Percentiles rank a stretch among this genome's conserved stretches.
phyloP scores from a whole-genome alignment of 1,140 invertebrate genomes.

The Drosophila nigrodunni region DNA sequence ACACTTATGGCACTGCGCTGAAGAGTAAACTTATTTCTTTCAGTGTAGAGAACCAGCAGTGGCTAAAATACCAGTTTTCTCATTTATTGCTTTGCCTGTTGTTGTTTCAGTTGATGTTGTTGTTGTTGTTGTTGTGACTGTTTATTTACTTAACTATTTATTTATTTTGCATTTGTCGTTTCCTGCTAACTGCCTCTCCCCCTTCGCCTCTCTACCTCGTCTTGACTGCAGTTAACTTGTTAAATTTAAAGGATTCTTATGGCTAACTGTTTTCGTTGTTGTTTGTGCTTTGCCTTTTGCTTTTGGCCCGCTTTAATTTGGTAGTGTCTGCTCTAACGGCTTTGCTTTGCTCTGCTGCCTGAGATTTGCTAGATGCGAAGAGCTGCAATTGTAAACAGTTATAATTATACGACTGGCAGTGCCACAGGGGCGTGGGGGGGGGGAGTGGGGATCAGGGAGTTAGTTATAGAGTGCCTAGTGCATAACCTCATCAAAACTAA shows the following conservation, averaged over 20 bases:
- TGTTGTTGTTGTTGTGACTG: slow-evolving; percentile 17
- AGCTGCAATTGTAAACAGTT: slow-evolving; percentile 54
- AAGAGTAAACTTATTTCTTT: no score
- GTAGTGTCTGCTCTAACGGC: slow-evolving; percentile 37
- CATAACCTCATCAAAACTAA: slow-evolving; percentile 67
- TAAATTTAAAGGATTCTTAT: slow-evolving; percentile 44
- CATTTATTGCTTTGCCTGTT: slow-evolving; percentile 23
- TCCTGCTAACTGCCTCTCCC: background rate
- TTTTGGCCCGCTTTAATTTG: slow-evolving; percentile 38
- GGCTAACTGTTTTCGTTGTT: slow-evolving; percentile 12
- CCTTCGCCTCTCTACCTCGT: background rate
- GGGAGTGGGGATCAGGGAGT: slow-evolving; percentile 7
- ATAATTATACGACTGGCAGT: slow-evolving; percentile 40
- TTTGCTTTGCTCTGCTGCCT: background rate
- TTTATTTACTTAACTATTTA: slow-evolving; percentile 55
- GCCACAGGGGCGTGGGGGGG: background rate
- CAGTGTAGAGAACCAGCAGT: slow-evolving; percentile 1
- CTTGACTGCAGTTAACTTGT: slow-evolving; percentile 30
- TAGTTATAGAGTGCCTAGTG: slow-evolving; percentile 10
- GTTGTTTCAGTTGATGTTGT: slow-evolving; percentile 18
- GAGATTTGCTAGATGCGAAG: slow-evolving; percentile 32
- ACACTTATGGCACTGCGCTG: no score
- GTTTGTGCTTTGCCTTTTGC: background rate
- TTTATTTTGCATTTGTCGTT: slow-evolving; percentile 56
- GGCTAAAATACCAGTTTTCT: slow-evolving; percentile 57